Conservation (phyloP, 2,888 invertebrate species). For the Pristionchus arcanus region DNA sequence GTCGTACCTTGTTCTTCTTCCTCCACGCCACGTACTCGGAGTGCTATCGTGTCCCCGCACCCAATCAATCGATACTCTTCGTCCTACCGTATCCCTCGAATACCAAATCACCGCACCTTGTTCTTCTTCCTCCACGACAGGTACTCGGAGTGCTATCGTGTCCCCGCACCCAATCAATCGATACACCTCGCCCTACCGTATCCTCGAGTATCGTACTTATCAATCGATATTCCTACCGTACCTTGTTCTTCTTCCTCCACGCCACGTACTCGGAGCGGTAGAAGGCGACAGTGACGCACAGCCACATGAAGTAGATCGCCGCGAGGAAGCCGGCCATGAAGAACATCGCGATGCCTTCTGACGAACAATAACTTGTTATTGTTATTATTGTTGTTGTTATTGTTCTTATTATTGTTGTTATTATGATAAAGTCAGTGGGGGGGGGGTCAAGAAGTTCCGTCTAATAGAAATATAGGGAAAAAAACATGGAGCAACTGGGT, state of each 20-base stretch:
- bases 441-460: too few species aligned
- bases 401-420: too few species aligned
- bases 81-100: constrained; percentile 2
- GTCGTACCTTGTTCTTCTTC: too few species aligned
- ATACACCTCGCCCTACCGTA: neutral
- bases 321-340: constrained; percentile 34
- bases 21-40: too few species aligned
- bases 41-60: too few species aligned
- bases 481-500: too few species aligned
- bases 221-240: neutral
- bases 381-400: too few species aligned
- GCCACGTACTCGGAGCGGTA: constrained; percentile 31
- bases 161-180: neutral
- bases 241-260: constrained; percentile 24
- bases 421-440: too few species aligned
- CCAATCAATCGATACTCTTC: neutral
- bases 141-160: constrained; percentile 35
- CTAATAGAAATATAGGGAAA: too few species aligned
- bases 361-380: too few species aligned
- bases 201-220: neutral
- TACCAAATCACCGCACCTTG: neutral
- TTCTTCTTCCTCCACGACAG: neutral
- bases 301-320: constrained; percentile 38
- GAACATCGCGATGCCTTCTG: constrained; percentile 50
- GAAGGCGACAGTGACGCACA: constrained; percentile 21